These are phyloP conservation scores for Tenthredo mesomela DNA, from an alignment of 2,888 invertebrate genomes.

Conservation along the genomic window DNA sequence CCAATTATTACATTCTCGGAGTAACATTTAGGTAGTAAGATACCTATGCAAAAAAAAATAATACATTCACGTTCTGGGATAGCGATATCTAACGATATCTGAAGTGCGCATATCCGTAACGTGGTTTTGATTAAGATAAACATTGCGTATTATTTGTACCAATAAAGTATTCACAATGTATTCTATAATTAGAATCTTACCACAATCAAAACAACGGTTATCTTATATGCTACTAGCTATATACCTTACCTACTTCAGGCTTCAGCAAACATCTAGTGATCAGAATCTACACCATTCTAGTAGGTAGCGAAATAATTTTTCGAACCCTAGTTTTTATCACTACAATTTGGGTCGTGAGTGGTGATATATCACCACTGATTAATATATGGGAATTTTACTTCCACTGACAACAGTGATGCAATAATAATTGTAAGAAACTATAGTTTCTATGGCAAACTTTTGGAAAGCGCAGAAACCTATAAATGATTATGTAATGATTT, in stretches of 20 bases:
- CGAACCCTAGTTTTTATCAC: not conserved
- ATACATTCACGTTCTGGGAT: not conserved
- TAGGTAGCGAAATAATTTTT: not conserved
- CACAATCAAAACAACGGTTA: constrained; percentile 18
- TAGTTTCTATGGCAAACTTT: not conserved
- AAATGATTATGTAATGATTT: not conserved
- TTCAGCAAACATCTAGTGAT: not conserved
- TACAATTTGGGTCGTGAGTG: not conserved
- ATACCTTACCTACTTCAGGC: not conserved
- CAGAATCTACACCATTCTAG: not conserved
- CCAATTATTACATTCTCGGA: not conserved
- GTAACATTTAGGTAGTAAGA: not conserved
- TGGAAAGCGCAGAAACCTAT: not conserved
- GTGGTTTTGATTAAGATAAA: not conserved
- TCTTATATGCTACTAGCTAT: not conserved
- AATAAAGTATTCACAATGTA: not conserved
- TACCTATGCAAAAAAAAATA: not conserved
- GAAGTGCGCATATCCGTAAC: not conserved
- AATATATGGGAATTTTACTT: too few relatives aligned
- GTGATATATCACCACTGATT: too few relatives aligned
- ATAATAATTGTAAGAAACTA: too few relatives aligned
- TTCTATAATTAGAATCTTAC: constrained; percentile 19
- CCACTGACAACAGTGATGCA: too few relatives aligned
- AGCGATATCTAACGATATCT: not conserved
- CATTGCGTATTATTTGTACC: not conserved